Conservation (phyloP, 1,140 invertebrate genomes). For the Trachymyrmex septentrionalis region DNA sequence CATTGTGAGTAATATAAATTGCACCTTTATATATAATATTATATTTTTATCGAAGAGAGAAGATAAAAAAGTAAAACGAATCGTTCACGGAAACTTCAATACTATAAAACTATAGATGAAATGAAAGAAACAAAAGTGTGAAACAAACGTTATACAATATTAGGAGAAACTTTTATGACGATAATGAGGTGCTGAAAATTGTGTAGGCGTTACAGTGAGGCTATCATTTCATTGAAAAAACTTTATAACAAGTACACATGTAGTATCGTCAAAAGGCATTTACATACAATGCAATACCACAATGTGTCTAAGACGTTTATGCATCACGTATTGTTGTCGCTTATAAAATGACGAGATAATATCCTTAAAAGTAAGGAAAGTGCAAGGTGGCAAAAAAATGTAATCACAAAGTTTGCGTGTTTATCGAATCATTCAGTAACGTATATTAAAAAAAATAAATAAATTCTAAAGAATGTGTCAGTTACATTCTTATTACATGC, state of each 20-base stretch:
- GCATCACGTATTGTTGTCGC: background rate
- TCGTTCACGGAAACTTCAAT: background rate
- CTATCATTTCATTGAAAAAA: background rate
- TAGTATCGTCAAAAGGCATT: background rate
- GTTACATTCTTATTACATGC: too few species aligned
- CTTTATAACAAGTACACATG: background rate
- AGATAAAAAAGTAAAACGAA: background rate
- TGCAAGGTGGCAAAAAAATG: too few species aligned
- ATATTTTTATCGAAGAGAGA: conserved; percentile 2
- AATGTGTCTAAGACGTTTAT: conserved; percentile 3
- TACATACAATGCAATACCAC: background rate
- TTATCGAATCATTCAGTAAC: too few species aligned
- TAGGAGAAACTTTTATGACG: conserved; percentile 23
- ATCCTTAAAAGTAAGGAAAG: background rate
- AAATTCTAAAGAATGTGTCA: too few species aligned
- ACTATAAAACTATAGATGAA: conserved; percentile 50
- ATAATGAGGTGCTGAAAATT: conserved; percentile 16
- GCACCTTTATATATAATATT: conserved; percentile 21
- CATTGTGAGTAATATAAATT: conserved; percentile 28
- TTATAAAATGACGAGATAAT: background rate
- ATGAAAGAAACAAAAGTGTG: background rate
- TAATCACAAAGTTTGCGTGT: too few species aligned
- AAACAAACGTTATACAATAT: conserved; percentile 24
- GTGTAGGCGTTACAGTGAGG: background rate
- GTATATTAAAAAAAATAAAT: too few species aligned